A percentile compares a stretch with the other conserved stretches of the same genome.
Conservation (phyloP, 2,797 vertebrate genomes). For the Acipenser ruthenus region DNA sequence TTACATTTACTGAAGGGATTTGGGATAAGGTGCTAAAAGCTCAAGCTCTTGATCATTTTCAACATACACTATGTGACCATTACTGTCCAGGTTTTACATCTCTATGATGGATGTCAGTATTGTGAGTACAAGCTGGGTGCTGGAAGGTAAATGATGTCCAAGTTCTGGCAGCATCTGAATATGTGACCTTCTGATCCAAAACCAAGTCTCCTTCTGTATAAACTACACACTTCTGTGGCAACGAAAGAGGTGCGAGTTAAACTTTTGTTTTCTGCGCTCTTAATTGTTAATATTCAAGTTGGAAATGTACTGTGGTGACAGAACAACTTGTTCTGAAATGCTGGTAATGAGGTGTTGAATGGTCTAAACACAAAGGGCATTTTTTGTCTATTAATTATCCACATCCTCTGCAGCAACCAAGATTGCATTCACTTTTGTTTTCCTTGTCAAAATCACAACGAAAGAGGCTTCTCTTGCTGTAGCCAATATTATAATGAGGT, state of each 20-base stretch:
- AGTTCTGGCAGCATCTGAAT: conserved; percentile 22
- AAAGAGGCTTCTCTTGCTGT: not conserved
- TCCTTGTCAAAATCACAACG: not conserved
- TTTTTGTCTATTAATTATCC: too few species aligned
- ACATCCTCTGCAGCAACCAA: too few species aligned
- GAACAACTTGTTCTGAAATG: not conserved
- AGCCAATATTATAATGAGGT: not conserved
- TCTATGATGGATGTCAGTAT: too few species aligned
- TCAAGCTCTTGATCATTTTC: not conserved
- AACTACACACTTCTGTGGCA: not conserved
- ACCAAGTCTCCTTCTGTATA: conserved; percentile 6
- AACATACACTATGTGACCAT: not conserved
- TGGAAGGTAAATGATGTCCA: not conserved
- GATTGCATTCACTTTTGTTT: not conserved
- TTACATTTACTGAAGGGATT: too few species aligned
- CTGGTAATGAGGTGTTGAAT: not conserved
- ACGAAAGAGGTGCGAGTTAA: not conserved
- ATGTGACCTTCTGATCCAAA: conserved; percentile 20
- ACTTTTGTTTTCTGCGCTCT: not conserved
- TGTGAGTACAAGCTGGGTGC: too few species aligned
- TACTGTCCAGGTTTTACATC: not conserved
- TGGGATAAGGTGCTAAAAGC: not conserved
- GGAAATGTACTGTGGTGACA: not conserved
- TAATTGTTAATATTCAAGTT: not conserved
- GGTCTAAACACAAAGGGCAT: too few species aligned